Evolutionary conservation across 1,140 invertebrate genomes (phyloP).

Genomic region (Diplogasteroides magnus): DNA sequence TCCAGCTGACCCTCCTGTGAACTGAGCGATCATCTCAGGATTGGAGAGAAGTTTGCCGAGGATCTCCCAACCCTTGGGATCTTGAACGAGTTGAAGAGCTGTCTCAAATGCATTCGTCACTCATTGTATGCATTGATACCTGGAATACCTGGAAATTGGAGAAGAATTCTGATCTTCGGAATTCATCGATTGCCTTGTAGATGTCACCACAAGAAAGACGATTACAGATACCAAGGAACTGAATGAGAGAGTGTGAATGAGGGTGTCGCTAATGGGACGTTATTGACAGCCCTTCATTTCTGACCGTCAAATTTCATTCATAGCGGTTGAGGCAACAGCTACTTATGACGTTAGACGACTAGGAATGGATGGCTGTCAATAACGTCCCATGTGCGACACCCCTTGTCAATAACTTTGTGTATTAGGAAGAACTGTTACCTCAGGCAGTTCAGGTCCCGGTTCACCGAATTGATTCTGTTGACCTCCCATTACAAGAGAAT

Average conservation of each 20-base stretch:
- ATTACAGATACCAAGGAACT: conserved; percentile 53
- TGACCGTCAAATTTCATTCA: too few relatives aligned
- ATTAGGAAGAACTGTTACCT: neutral
- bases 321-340: too few relatives aligned
- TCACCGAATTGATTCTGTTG: conserved; percentile 47
- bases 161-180: conserved; percentile 50
- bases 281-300: neutral
- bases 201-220: conserved; percentile 51
- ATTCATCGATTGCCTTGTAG: conserved; percentile 53
- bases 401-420: too few relatives aligned
- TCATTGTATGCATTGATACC: neutral
- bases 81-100: conserved; percentile 47
- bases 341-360: neutral
- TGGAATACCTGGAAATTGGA: conserved; percentile 46
- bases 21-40: conserved; percentile 51
- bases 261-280: neutral
- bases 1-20: conserved; percentile 29
- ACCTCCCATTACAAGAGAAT: conserved; percentile 42
- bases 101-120: conserved; percentile 37
- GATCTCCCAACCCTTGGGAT: conserved; percentile 52
- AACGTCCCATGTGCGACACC: too few relatives aligned
- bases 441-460: conserved; percentile 47
- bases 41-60: conserved; percentile 50
- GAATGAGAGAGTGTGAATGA: neutral
- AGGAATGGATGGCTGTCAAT: neutral